Conservation (phyloP, 1,140 invertebrate genomes). For the Apis laboriosa region DNA sequence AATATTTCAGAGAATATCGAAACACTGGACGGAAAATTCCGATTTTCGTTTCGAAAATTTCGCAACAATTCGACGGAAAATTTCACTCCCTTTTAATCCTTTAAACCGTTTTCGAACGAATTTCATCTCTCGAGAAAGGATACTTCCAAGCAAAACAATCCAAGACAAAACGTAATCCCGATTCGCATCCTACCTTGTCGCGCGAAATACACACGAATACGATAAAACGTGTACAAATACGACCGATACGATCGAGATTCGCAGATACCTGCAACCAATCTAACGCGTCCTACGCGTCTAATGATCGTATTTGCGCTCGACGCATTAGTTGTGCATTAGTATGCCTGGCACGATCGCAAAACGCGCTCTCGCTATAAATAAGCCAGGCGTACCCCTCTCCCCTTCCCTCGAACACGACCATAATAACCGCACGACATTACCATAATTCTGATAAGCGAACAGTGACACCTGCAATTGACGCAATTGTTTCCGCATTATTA, state of each 20-base stretch:
- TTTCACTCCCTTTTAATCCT: too few relatives aligned
- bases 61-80: too few relatives aligned
- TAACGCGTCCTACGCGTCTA: conserved; percentile 36
- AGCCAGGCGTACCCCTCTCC: conserved; percentile 41
- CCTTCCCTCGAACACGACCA: conserved; percentile 35
- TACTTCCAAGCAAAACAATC: too few relatives aligned
- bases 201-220: too few relatives aligned
- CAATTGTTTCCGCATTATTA: conserved; percentile 45
- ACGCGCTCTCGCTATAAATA: conserved; percentile 65
- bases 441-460: conserved; percentile 65
- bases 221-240: neutral
- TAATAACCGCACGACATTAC: conserved; percentile 62
- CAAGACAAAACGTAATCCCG: too few relatives aligned
- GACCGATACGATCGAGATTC: neutral
- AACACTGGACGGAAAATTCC: too few relatives aligned
- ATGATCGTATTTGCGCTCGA: conserved; percentile 64
- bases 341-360: conserved; percentile 56
- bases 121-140: too few relatives aligned
- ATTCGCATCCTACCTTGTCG: too few relatives aligned
- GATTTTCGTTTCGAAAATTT: too few relatives aligned
- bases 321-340: conserved; percentile 61
- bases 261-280: neutral
- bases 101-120: too few relatives aligned
- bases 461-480: conserved; percentile 61
- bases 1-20: too few relatives aligned